Base-by-base conservation (phyloP, 2,888 invertebrate genomes). In the Sphaerophoria taeniata region DNA sequence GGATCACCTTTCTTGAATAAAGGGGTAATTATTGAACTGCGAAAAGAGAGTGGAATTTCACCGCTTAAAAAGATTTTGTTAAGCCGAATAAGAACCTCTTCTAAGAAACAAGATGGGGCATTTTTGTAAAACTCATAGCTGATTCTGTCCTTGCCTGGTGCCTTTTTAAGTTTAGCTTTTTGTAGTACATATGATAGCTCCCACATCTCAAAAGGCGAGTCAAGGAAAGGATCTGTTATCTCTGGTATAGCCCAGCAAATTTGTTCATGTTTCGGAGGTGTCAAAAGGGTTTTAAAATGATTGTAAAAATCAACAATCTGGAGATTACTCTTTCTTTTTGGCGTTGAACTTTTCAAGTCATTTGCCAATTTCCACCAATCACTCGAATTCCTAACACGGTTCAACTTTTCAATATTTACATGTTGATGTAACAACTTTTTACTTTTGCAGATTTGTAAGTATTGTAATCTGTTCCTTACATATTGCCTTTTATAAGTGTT, bases 111-210 rank as follows among this genome's bases (percentile, higher is more conserved):
- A 2, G 12, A n/a, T 33, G 31, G 34, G 2, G 56, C 56, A 14
- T 34, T 56, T 56, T 56, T 56, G 36, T 56, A 56, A 9, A 36
- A 56, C 36, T 36, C 56, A 56, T 34, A 55, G n/a, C 55, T 55
- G 31, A 55, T 33, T 55, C 55, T 55, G 2, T 24, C 51, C 9
- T 16, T 24, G 9, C 3, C 24, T 1, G 24, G 24, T 24, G 24
- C 24, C 24, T 24, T 24, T 24, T 24, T 24, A 24, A 24, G 24
- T 24, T 24, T 24, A 24, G 24, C 24, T 24, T 24, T 24, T 24
- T 24, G 24, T 24, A 24, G 24, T 24, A 24, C 55, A 24, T 34
- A 12, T n/a, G 34, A 55, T n/a, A 55, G 55, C 11, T 55, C n/a
- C 55, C n/a, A 55, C 11, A 55, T n/a, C n/a, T 34, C 34, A 34